phyloP scores from a whole-genome alignment of 2,888 invertebrate genomes.

The Desoria tigrina region DNA sequence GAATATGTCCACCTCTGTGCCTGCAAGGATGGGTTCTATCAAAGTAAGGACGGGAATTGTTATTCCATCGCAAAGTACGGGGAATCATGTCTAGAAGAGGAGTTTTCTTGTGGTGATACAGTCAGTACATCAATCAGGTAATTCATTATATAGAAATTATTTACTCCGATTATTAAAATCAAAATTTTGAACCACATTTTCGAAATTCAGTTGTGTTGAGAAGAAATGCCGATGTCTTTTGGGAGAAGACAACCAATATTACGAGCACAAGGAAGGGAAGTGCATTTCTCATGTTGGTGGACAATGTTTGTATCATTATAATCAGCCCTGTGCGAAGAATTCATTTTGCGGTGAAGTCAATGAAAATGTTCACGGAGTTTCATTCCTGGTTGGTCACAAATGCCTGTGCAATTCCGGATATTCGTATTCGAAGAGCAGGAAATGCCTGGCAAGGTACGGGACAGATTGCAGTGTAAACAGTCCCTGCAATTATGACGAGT shows the following conservation, averaged over 20 bases:
- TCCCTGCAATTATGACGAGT: slow-evolving; percentile 40
- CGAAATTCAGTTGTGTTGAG: slow-evolving; percentile 40
- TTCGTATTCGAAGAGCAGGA: slow-evolving; percentile 24
- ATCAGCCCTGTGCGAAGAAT: slow-evolving; percentile 28
- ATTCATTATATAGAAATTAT: slow-evolving; percentile 1
- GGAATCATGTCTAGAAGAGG: slow-evolving; percentile 40
- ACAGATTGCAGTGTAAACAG: slow-evolving; percentile 21
- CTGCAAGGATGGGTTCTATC: slow-evolving; percentile 32
- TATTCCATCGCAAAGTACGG: slow-evolving; percentile 37
- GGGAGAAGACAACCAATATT: slow-evolving; percentile 42
- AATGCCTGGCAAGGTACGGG: slow-evolving; percentile 28
- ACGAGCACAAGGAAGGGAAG: slow-evolving; percentile 21
- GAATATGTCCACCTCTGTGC: slow-evolving; percentile 40
- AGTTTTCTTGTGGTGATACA: slow-evolving; percentile 45
- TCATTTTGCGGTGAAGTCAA: slow-evolving; percentile 39
- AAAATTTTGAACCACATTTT: no score
- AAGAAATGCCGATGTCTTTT: slow-evolving; percentile 39
- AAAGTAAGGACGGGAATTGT: slow-evolving; percentile 39
- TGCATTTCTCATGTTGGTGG: slow-evolving; percentile 40
- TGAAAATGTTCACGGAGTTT: slow-evolving; percentile 40
- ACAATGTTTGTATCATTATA: slow-evolving; percentile 30
- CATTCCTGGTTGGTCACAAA: slow-evolving; percentile 42
- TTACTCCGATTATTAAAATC: no score
- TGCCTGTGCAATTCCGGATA: slow-evolving; percentile 34
- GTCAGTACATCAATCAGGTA: slow-evolving; percentile 37